Evolutionary conservation across 2,113 vertebrate species (phyloP), one percentile per base, ranked within the genome.

Genomic region (Rhinoptilus africanus): DNA sequence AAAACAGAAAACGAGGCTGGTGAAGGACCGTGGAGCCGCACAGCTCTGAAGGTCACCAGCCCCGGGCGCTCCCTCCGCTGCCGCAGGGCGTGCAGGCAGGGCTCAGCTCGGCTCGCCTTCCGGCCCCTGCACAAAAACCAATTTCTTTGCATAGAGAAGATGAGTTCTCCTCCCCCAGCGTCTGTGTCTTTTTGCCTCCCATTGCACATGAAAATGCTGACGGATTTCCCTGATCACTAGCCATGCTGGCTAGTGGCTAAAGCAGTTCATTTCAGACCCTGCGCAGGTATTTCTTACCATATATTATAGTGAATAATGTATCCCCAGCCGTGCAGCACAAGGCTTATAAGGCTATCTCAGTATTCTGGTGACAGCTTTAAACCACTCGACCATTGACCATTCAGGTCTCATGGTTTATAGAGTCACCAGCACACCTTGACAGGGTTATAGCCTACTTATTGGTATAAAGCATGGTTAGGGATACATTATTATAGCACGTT

Each of bases 361-460:
- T 97, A 97, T 97, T 97, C 97, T 97, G 97, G 97, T 97, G 97
- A 97, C 96, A 97, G 96, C 96, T 97, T 97, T 97, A 97, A 97
- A 97, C 97, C 97, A 97, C 96, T 97, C 97, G 96, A 97, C 97
- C 97, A 97, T 97, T 97, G 97, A 97, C 97, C 97, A 97, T 97
- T 97, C 96, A 96, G 97, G 97, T 97, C 97, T 97, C 96, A 97
- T 97, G 97, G 96, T 97, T 97, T 97, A 97, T 97, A 97, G 97
- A 97, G 96, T 96, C 97, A 97, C 97, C 96, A 97, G 96, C 91
- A 97, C 97, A 97, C 97, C 97, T 97, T 97, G 97, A 97, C 97
- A 97, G 97, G 96, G 96, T 97, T 97, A 97, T 97, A 97, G 96
- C 97, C 96, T 91, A 96, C 96, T 97, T 97, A 97, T 92, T 97